Percentiles rank a stretch among this genome's conserved stretches.
Conservation (phyloP, 35 echinoderm and acorn worm genomes). For the Heliocidaris erythrogramma region DNA sequence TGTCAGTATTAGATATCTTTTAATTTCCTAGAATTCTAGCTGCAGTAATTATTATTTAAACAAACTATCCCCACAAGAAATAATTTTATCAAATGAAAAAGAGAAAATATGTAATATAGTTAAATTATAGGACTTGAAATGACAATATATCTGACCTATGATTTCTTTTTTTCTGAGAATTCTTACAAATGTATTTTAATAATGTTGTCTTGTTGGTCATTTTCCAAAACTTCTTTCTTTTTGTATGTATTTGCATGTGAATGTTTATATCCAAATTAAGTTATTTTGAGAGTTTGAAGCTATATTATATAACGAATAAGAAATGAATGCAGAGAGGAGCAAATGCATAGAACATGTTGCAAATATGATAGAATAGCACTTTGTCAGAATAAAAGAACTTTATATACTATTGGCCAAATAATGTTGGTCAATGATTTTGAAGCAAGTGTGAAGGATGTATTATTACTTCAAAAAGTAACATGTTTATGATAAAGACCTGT, state of each 20-base stretch:
- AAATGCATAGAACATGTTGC: neutral
- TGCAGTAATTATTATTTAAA: neutral
- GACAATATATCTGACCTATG: neutral
- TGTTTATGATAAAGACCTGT: neutral
- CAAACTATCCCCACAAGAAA: neutral
- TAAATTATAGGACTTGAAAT: neutral
- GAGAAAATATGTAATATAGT: neutral
- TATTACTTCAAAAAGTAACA: neutral
- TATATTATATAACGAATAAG: neutral
- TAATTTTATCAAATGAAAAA: neutral
- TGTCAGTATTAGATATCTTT: neutral
- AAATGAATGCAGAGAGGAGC: neutral
- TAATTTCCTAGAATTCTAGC: neutral
- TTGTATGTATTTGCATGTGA: conserved; percentile 44
- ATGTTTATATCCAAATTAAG: conserved; percentile 43
- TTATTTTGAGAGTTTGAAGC: conserved; percentile 21
- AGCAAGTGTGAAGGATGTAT: neutral
- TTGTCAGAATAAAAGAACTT: neutral
- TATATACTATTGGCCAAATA: neutral
- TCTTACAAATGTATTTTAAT: conserved; percentile 17
- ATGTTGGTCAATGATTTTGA: neutral
- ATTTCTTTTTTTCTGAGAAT: neutral
- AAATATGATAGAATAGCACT: neutral
- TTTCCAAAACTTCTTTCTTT: conserved; percentile 25
- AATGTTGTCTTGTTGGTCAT: conserved; percentile 11